A percentile compares a stretch with the other conserved stretches of the same genome.
These are phyloP conservation scores for Perca fluviatilis DNA, from an alignment of 2,113 vertebrate genomes.

Conservation along the genomic window DNA sequence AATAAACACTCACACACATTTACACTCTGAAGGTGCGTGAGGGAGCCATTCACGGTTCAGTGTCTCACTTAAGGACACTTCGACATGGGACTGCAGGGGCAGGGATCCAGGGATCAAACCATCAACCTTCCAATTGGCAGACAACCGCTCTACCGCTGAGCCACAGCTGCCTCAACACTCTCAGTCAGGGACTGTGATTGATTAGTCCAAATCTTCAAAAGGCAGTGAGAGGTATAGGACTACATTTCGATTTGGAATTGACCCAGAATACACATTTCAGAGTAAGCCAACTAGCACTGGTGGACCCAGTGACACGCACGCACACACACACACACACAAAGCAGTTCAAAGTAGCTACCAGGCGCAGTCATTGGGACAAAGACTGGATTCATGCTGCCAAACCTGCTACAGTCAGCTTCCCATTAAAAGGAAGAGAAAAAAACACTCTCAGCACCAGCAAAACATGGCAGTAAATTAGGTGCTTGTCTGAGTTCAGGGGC, in stretches of 20 bases:
- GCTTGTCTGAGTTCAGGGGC: constrained; percentile 58
- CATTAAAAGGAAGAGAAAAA: constrained; percentile 48
- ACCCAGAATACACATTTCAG: constrained; percentile 12
- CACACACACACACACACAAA: constrained; percentile 11
- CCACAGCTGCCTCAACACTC: too few relatives aligned
- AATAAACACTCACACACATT: too few relatives aligned
- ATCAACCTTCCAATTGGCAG: too few relatives aligned
- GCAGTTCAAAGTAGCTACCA: constrained; percentile 48
- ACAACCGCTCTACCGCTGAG: too few relatives aligned
- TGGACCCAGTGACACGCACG: neutral
- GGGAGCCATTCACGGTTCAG: too few relatives aligned
- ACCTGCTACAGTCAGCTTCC: constrained; percentile 59
- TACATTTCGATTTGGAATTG: neutral
- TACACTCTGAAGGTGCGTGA: too few relatives aligned
- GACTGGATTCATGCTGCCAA: constrained; percentile 64
- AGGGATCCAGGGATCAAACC: too few relatives aligned
- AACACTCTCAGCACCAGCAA: constrained; percentile 32
- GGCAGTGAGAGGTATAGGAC: too few relatives aligned
- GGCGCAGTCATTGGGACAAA: constrained; percentile 61
- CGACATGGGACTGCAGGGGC: too few relatives aligned
- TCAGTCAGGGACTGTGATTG: neutral
- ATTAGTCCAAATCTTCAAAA: neutral
- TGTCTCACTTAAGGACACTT: too few relatives aligned
- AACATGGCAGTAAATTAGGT: constrained; percentile 53
- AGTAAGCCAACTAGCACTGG: neutral